A percentile compares a stretch with the other conserved stretches of the same genome.
phyloP scores from a whole-genome alignment of 2,797 vertebrate species.

The Silurus aristotelis region DNA sequence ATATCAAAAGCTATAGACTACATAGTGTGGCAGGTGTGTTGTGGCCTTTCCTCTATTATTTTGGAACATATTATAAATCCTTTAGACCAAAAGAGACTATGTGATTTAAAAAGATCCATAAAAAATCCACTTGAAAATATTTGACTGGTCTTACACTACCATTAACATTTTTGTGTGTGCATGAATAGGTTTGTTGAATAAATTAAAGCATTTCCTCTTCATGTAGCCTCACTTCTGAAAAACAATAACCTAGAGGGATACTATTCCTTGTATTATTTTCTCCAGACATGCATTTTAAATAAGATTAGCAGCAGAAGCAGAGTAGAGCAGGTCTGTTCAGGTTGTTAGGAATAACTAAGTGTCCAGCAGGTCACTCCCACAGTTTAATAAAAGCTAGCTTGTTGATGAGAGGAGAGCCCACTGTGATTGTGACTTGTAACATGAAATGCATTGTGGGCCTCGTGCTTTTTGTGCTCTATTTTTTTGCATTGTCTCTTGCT shows the following conservation, averaged over 20 bases:
- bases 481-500: constrained; percentile 49
- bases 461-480: constrained; percentile 48
- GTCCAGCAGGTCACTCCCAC: constrained; percentile 20
- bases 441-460: constrained; percentile 48
- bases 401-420: background rate
- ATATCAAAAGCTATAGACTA: background rate
- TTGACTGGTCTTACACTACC: background rate
- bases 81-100: background rate
- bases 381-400: background rate
- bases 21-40: background rate
- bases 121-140: background rate
- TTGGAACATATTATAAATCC: background rate
- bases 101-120: background rate
- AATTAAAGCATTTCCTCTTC: background rate
- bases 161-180: background rate
- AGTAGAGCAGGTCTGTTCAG: background rate
- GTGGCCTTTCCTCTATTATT: background rate
- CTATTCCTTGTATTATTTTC: constrained; percentile 2
- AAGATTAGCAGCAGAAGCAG: constrained; percentile 3
- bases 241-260: constrained; percentile 7
- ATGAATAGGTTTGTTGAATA: constrained; percentile 1
- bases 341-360: background rate
- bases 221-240: background rate
- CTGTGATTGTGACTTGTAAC: background rate
- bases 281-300: constrained; percentile 13